Percentiles rank a stretch among this genome's conserved stretches.
phyloP scores from a whole-genome alignment of 30 jellyfish, hydroid and myxozoan genomes.

The Cassiopea xamachana region DNA sequence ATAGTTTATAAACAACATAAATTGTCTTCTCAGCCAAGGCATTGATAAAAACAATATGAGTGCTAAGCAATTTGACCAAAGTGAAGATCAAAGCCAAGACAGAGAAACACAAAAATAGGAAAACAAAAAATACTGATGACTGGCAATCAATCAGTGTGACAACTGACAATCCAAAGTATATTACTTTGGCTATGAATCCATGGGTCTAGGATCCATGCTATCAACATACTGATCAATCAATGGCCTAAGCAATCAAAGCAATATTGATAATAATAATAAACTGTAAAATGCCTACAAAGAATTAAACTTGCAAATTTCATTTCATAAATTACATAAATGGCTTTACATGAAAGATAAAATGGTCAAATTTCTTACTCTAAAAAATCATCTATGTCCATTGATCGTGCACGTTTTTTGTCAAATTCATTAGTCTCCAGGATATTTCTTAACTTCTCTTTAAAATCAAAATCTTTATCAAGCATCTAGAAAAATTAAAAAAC shows the following conservation, averaged over 20 bases:
- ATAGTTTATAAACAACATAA: no score
- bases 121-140: no score
- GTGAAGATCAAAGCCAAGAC: neutral
- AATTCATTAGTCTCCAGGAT: constrained; percentile 65
- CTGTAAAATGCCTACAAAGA: neutral
- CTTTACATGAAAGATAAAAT: neutral
- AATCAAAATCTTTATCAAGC: constrained; percentile 77
- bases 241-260: neutral
- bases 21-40: no score
- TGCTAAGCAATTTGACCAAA: no score
- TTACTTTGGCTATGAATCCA: neutral
- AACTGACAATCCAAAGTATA: neutral
- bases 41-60: no score
- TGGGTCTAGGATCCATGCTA: no score
- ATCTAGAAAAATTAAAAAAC: constrained; percentile 24
- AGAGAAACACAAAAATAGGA: neutral
- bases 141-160: neutral
- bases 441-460: constrained; percentile 70
- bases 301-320: neutral
- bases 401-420: constrained; percentile 92
- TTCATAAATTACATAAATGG: no score
- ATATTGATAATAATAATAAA: no score
- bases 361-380: constrained; percentile 61
- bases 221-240: neutral
- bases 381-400: constrained; percentile 94